Evolutionary conservation across 2,888 invertebrate species (phyloP), one percentile per base, ranked within the genome.

Genomic region (Aporophyla nigra): DNA sequence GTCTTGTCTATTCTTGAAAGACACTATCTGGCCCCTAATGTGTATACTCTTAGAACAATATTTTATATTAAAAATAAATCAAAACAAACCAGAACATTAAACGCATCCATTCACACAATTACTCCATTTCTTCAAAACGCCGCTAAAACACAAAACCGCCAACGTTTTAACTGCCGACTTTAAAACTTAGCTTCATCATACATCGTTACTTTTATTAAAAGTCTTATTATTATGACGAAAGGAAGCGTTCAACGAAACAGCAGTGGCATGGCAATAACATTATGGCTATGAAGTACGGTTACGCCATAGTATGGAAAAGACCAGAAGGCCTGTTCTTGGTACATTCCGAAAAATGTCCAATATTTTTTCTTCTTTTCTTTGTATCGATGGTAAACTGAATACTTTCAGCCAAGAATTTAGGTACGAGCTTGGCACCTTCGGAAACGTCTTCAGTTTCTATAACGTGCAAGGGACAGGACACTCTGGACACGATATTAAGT

Each of bases 181-280:
- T 51, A 62, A 58, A 63, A 76, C n/a, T n/a, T 33, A 33, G 33
- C 53, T 87, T 82, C 65, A 71, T 49, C 65, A 58, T 88, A 79
- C 88, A 88, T 86, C 85, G 87, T 78, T 51, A 62, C 62, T 69
- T 87, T 87, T 84, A 88, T 85, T 76, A 71, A 58, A 75, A 67
- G 72, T 74, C 65, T 59, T 68, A 63, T 79, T 80, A 72, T 75
- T 80, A 77, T n/a, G 62, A 74, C 71, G 75, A 82, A 86, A 87
- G 87, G 89, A 84, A 90, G 61, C 83, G 68, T 62, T 87, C 89
- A 80, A 86, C 91, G 88, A 84, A 33, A 86, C 78, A 80, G 82
- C 80, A 74, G 53, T 68, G 66, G 77, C 71, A 78, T 75, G 27
- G 68, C 69, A 58, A 49, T 72, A 69, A 71, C 70, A 81, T 85